Evolutionary conservation across 2,888 invertebrate species (phyloP).

Genomic region (Silvanus unidentatus): DNA sequence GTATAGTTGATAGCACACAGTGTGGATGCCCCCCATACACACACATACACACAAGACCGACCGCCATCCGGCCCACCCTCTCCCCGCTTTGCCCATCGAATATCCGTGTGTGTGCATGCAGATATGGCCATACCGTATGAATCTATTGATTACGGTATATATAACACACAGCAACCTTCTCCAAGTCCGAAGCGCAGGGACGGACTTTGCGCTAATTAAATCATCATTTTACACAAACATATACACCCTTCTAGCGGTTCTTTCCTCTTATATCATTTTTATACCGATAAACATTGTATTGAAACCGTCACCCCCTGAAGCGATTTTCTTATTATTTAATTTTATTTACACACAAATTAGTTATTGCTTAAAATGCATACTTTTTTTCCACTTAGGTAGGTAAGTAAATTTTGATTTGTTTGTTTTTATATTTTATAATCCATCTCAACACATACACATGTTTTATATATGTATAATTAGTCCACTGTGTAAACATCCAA

Average conservation of each 20-base stretch:
- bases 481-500: too few species aligned
- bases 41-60: neutral
- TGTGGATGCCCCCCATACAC: neutral
- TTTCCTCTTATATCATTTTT: too few species aligned
- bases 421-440: neutral
- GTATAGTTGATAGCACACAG: neutral
- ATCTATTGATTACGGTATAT: constrained; percentile 40
- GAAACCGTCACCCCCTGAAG: too few species aligned
- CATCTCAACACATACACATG: too few species aligned
- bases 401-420: constrained; percentile 1
- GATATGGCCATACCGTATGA: constrained; percentile 39
- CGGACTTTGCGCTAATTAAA: too few species aligned
- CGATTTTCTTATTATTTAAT: too few species aligned
- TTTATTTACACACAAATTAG: too few species aligned
- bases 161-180: constrained; percentile 16
- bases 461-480: too few species aligned
- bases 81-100: constrained; percentile 11
- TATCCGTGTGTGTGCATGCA: constrained; percentile 42
- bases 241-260: too few species aligned
- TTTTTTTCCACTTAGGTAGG: neutral
- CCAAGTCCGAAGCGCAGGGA: constrained; percentile 7
- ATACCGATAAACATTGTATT: too few species aligned
- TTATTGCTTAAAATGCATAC: too few species aligned
- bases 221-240: too few species aligned
- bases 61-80: constrained; percentile 16